Evolutionary conservation across 2,113 vertebrate genomes (phyloP).

Genomic region (Corythaixoides concolor): DNA sequence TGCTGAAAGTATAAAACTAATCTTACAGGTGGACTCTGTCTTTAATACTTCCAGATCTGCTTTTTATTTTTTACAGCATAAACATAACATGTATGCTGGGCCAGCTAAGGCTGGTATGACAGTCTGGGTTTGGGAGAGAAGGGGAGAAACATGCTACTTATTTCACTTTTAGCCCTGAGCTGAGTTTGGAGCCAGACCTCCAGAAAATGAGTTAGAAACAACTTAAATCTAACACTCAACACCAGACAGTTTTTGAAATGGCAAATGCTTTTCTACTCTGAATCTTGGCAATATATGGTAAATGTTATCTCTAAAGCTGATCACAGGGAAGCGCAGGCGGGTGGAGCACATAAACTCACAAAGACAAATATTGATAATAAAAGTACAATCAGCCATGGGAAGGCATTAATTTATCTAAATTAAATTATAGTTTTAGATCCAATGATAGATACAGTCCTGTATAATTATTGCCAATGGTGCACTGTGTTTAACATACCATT

Average conservation of each 20-base stretch:
- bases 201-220: background rate
- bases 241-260: background rate
- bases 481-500: background rate
- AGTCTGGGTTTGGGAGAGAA: background rate
- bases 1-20: background rate
- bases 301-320: background rate
- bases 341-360: background rate
- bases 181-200: background rate
- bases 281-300: background rate
- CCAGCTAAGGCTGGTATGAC: background rate
- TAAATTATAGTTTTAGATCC: background rate
- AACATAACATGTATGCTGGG: background rate
- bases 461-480: background rate
- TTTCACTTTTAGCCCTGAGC: background rate
- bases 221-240: background rate
- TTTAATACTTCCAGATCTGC: background rate
- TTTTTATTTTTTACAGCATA: background rate
- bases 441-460: background rate
- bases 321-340: background rate
- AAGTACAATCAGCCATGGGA: background rate
- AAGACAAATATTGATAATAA: background rate
- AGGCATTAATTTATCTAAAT: background rate
- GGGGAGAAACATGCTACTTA: background rate
- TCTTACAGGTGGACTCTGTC: background rate
- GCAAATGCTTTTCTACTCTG: background rate